phyloP scores from a whole-genome alignment of 1,140 invertebrate genomes.

The Panagrolaimus sp. region DNA sequence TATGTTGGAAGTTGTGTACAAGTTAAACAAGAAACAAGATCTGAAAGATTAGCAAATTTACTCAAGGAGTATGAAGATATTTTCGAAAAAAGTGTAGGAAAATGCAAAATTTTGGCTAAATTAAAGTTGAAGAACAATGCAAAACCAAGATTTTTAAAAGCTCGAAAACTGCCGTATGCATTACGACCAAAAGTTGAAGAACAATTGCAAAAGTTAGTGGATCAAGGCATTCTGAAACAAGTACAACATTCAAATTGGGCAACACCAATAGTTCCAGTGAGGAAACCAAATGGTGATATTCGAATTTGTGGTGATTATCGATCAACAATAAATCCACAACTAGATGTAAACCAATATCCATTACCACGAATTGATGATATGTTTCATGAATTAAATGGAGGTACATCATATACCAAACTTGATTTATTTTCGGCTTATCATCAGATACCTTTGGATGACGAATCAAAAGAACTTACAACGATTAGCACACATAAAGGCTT shows the following conservation, averaged over 20 bases:
- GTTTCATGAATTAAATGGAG: constrained; percentile 10
- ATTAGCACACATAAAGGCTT: constrained; percentile 11
- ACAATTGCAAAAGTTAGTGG: background rate
- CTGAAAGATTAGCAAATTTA: background rate
- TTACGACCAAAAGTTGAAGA: background rate
- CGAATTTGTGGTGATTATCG: background rate
- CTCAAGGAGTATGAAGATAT: background rate
- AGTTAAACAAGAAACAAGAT: background rate
- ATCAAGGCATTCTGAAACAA: background rate
- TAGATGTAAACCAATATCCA: background rate
- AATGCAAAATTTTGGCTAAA: background rate
- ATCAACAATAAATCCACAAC: background rate
- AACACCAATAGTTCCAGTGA: background rate
- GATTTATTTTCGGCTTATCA: background rate
- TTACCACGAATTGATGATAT: constrained; percentile 9
- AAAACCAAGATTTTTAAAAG: background rate
- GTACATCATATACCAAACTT: background rate
- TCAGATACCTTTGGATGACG: background rate
- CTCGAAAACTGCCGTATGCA: background rate
- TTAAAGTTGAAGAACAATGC: background rate
- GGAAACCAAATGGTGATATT: background rate
- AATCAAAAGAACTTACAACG: background rate
- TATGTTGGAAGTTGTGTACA: background rate
- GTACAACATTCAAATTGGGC: background rate
- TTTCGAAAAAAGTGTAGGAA: background rate